A percentile compares a stretch with the other conserved stretches of the same genome.
These are phyloP conservation scores for Arrhamphus sclerolepis DNA, from an alignment of 2,797 vertebrate species.

Conservation along the genomic window DNA sequence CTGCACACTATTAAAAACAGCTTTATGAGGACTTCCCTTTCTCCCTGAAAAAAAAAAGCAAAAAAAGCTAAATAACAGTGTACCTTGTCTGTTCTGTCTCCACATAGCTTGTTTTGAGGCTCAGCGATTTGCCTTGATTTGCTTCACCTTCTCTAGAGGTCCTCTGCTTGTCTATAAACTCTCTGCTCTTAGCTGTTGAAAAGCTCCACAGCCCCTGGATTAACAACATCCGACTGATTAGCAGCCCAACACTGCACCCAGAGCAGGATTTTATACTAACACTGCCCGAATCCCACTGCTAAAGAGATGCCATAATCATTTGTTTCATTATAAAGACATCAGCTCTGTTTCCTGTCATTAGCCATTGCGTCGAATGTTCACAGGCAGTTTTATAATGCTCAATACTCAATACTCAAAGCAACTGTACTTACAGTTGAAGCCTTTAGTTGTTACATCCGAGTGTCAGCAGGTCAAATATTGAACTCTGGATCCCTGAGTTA, in stretches of 20 bases:
- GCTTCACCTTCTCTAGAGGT: slow-evolving; percentile 54
- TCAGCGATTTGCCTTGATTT: slow-evolving; percentile 61
- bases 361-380: slow-evolving; percentile 7
- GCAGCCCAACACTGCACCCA: slow-evolving; percentile 56
- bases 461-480: too few species aligned
- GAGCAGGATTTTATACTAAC: slow-evolving; percentile 41
- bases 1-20: slow-evolving; percentile 45
- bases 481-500: slow-evolving; percentile 1
- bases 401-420: slow-evolving; percentile 8
- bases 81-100: slow-evolving; percentile 27
- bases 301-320: slow-evolving; percentile 11
- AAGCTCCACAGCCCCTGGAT: slow-evolving; percentile 71
- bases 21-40: slow-evolving; percentile 34
- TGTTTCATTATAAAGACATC: slow-evolving; percentile 16
- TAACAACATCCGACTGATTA: slow-evolving; percentile 74
- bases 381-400: neutral
- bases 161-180: slow-evolving; percentile 58
- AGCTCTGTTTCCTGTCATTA: neutral
- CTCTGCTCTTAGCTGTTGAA: slow-evolving; percentile 63
- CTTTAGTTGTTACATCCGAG: neutral
- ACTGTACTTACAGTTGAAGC: neutral
- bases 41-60: neutral
- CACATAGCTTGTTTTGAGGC: slow-evolving; percentile 43
- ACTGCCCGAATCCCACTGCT: slow-evolving; percentile 20
- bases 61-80: slow-evolving; percentile 6